Evolutionary conservation across 1,140 invertebrate genomes (phyloP).

Genomic region (Aphis gossypii): DNA sequence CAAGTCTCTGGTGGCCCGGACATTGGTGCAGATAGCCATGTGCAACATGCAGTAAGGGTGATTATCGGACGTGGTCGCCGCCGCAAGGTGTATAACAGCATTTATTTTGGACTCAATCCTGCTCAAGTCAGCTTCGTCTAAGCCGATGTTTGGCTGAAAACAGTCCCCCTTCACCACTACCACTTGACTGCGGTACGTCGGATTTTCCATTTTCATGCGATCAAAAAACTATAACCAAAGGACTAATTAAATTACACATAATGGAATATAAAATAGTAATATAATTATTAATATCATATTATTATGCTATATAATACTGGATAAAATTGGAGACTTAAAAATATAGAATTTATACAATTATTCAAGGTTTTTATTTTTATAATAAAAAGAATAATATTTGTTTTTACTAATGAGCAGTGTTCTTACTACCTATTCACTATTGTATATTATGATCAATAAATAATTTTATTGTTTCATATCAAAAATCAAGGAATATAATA

Average conservation of each 20-base stretch:
- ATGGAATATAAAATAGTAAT: not conserved
- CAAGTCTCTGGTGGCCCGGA: constrained; percentile 70
- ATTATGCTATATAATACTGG: no score
- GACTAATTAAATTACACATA: not conserved
- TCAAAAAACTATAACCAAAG: constrained; percentile 56
- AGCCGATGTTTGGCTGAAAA: constrained; percentile 65
- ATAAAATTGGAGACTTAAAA: no score
- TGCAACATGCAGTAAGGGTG: constrained; percentile 68
- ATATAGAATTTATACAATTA: not conserved
- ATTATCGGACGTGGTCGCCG: constrained; percentile 87
- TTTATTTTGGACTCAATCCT: constrained; percentile 65
- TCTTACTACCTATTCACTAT: no score
- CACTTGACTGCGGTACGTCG: constrained; percentile 58
- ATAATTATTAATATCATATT: no score
- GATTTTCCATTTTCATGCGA: constrained; percentile 57
- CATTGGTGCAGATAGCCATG: constrained; percentile 69
- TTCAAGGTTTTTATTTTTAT: not conserved
- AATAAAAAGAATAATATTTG: not conserved
- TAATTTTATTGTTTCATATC: no score
- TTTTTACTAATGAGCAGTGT: no score
- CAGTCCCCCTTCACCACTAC: constrained; percentile 68
- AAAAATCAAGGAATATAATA: no score
- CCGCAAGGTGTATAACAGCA: constrained; percentile 82
- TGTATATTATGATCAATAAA: no score
- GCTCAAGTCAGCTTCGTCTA: constrained; percentile 65